Conservation (phyloP, 2,888 invertebrate species). For the Drymonia ruficornis region DNA sequence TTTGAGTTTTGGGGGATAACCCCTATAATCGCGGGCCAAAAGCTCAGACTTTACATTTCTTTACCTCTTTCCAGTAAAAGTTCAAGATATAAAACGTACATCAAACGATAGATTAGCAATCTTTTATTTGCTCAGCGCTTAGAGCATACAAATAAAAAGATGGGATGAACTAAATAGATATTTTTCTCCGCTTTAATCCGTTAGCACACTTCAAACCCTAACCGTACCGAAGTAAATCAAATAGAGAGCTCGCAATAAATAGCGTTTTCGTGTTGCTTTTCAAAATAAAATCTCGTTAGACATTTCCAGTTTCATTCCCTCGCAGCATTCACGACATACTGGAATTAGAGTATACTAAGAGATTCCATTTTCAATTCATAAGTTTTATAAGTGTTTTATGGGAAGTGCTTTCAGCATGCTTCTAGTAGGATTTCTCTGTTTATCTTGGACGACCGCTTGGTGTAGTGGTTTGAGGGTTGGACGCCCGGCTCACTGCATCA, state of each 20-base stretch:
- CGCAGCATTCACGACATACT: conserved; percentile 43
- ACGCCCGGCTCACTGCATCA: too few species aligned
- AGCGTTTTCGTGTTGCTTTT: conserved; percentile 61
- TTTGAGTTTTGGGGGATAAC: too few species aligned
- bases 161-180: conserved; percentile 48
- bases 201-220: conserved; percentile 58
- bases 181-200: conserved; percentile 58
- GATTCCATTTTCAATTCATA: conserved; percentile 42
- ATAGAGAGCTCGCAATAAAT: conserved; percentile 62
- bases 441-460: too few species aligned
- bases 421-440: conserved; percentile 5
- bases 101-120: background rate
- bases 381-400: conserved; percentile 23
- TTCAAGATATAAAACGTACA: too few species aligned
- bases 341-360: conserved; percentile 43
- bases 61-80: too few species aligned
- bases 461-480: too few species aligned
- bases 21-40: too few species aligned
- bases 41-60: too few species aligned
- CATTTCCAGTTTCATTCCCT: conserved; percentile 55
- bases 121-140: conserved; percentile 23
- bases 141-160: conserved; percentile 32
- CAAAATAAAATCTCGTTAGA: conserved; percentile 63
- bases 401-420: conserved; percentile 13
- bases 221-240: conserved; percentile 55